phyloP scores from a whole-genome alignment of 2,888 invertebrate species.

The Chrysopilus asiliformis region DNA sequence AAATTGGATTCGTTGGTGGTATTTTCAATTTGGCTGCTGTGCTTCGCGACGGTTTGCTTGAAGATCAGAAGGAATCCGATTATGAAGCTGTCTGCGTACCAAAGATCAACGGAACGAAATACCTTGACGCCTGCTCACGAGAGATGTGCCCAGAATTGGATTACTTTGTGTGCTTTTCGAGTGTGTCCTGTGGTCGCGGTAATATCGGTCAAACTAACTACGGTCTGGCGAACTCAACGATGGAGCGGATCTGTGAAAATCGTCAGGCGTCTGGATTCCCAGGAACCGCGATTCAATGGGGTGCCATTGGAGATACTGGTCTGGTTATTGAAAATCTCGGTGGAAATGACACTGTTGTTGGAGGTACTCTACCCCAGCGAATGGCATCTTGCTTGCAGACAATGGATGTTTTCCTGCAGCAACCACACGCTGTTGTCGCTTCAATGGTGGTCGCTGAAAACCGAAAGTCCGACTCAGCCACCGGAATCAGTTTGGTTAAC shows the following conservation, averaged over 20 bases:
- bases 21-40: constrained; percentile 94
- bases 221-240: constrained; percentile 91
- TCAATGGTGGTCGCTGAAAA: constrained; percentile 84
- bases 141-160: constrained; percentile 66
- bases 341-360: constrained; percentile 79
- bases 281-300: constrained; percentile 93
- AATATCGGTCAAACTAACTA: constrained; percentile 96
- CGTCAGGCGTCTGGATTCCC: constrained; percentile 74
- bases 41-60: constrained; percentile 72
- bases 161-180: constrained; percentile 93
- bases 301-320: constrained; percentile 96
- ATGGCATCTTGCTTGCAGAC: constrained; percentile 85
- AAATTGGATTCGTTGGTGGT: constrained; percentile 62
- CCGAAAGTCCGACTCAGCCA: constrained; percentile 44
- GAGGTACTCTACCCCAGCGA: constrained; percentile 91
- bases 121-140: constrained; percentile 69
- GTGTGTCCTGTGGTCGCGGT: constrained; percentile 91
- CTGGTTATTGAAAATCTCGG: constrained; percentile 82
- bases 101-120: constrained; percentile 73
- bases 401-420: constrained; percentile 81
- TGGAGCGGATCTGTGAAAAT: constrained; percentile 89
- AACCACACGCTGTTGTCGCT: constrained; percentile 67
- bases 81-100: constrained; percentile 71
- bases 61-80: constrained; percentile 68
- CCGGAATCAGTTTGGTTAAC: constrained; percentile 53